These are phyloP conservation scores for Maniola jurtina DNA, from an alignment of 1,140 invertebrate genomes.

Conservation along the genomic window DNA sequence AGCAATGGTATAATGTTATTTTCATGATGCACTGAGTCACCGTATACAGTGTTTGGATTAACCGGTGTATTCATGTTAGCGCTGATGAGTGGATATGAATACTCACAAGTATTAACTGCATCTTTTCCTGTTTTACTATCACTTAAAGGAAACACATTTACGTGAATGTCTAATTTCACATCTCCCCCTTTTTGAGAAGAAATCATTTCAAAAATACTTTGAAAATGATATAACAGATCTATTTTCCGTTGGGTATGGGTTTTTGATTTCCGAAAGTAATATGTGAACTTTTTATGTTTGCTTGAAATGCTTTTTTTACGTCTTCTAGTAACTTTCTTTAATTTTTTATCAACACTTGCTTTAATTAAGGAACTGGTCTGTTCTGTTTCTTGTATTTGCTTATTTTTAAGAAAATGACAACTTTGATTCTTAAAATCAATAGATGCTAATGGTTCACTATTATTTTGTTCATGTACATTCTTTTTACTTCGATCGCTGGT, in stretches of 20 bases:
- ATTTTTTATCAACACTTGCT: conserved; percentile 17
- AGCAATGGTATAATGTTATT: conserved; percentile 53
- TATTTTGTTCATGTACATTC: conserved; percentile 10
- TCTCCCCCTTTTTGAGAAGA: conserved; percentile 35
- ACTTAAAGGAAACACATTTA: conserved; percentile 38
- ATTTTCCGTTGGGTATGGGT: conserved; percentile 23
- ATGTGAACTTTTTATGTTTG: conserved; percentile 39
- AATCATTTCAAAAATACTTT: conserved; percentile 51
- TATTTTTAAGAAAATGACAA: conserved; percentile 11
- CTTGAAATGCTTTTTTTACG: conserved; percentile 20
- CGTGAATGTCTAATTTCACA: conserved; percentile 51
- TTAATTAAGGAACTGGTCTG: conserved; percentile 1
- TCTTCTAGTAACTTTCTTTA: conserved; percentile 16
- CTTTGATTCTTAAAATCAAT: conserved; percentile 34
- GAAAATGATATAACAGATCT: conserved; percentile 41
- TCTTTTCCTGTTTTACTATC: conserved; percentile 14
- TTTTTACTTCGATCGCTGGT: neutral
- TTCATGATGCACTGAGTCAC: conserved; percentile 5
- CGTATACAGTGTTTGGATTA: neutral
- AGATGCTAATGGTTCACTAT: conserved; percentile 23
- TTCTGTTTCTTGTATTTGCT: neutral
- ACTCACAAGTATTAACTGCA: neutral
- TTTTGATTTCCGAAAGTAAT: conserved; percentile 36
- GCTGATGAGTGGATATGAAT: neutral
- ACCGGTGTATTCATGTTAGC: neutral